A percentile compares a stretch with the other conserved stretches of the same genome.
These are phyloP conservation scores for Eciton burchellii DNA, from an alignment of 1,140 invertebrate species.

Conservation along the genomic window DNA sequence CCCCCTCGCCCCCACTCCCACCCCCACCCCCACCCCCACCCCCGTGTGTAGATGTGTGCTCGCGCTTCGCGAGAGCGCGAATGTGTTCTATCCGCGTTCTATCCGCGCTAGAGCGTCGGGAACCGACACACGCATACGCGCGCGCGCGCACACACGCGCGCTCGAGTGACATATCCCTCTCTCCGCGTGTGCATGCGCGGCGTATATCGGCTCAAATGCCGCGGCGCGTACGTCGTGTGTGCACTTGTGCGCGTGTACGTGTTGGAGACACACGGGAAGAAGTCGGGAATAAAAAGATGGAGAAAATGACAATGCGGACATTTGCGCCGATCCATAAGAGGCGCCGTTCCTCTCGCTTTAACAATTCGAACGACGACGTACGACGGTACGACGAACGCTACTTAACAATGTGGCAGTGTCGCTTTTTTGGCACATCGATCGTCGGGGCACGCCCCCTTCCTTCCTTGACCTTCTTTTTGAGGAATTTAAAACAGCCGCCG, in stretches of 20 bases:
- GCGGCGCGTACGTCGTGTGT: too few relatives aligned
- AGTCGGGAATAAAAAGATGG: not conserved
- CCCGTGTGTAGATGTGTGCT: too few relatives aligned
- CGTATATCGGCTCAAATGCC: not conserved
- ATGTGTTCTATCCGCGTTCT: too few relatives aligned
- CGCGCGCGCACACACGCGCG: not conserved
- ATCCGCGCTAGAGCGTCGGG: too few relatives aligned
- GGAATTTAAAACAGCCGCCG: too few relatives aligned
- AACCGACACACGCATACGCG: not conserved
- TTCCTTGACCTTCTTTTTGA: too few relatives aligned
- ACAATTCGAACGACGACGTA: too few relatives aligned
- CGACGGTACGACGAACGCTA: conserved; percentile 9
- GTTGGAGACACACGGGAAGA: conserved; percentile 13
- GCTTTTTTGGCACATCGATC: conserved; percentile 33
- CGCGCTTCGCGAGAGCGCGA: too few relatives aligned
- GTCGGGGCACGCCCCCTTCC: not conserved
- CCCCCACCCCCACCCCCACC: too few relatives aligned
- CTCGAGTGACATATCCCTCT: not conserved
- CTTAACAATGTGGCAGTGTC: conserved; percentile 17
- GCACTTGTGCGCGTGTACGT: not conserved
- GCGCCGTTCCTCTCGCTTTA: conserved; percentile 24
- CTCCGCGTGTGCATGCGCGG: not conserved
- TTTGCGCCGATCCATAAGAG: conserved; percentile 37
- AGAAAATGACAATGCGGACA: not conserved
- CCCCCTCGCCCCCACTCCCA: too few relatives aligned